Percentiles rank a stretch among this genome's conserved stretches.
phyloP scores from a whole-genome alignment of 2,888 invertebrate genomes.

The Bembecia ichneumoniformis region DNA sequence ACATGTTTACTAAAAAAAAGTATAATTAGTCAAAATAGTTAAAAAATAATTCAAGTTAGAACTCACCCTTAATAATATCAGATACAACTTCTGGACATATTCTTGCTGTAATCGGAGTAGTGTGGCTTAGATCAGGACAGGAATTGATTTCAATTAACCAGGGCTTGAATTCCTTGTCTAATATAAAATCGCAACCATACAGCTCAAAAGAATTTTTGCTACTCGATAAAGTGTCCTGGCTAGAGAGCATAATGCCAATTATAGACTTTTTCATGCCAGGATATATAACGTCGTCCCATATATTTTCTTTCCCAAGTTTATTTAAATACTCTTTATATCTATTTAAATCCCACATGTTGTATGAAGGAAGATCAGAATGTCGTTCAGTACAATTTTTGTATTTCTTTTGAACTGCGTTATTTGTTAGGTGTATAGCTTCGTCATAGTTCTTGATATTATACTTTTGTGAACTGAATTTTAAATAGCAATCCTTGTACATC shows the following conservation, averaged over 20 bases:
- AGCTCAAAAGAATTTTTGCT: constrained; percentile 87
- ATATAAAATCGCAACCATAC: constrained; percentile 93
- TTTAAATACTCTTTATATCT: constrained; percentile 77
- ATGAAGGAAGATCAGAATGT: constrained; percentile 76
- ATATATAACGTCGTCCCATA: constrained; percentile 83
- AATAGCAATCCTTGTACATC: constrained; percentile 88
- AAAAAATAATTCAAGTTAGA: not conserved
- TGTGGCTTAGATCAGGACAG: constrained; percentile 85
- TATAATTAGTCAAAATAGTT: not conserved
- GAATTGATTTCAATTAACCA: constrained; percentile 96
- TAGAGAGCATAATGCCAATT: constrained; percentile 83
- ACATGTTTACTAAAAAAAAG: too few relatives aligned
- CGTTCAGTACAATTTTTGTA: constrained; percentile 71
- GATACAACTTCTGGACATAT: constrained; percentile 86
- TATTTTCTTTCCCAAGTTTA: constrained; percentile 68
- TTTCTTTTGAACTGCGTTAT: constrained; percentile 87
- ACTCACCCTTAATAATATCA: constrained; percentile 87
- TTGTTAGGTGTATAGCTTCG: constrained; percentile 89
- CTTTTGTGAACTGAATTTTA: constrained; percentile 88
- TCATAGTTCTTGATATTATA: constrained; percentile 84
- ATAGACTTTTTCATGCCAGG: constrained; percentile 89
- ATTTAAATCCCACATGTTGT: constrained; percentile 89
- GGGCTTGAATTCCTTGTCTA: constrained; percentile 86
- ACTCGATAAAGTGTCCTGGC: constrained; percentile 79
- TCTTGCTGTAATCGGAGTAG: constrained; percentile 86